Evolutionary conservation across 2,888 invertebrate genomes (phyloP).

Genomic region (Cordilura impudica): DNA sequence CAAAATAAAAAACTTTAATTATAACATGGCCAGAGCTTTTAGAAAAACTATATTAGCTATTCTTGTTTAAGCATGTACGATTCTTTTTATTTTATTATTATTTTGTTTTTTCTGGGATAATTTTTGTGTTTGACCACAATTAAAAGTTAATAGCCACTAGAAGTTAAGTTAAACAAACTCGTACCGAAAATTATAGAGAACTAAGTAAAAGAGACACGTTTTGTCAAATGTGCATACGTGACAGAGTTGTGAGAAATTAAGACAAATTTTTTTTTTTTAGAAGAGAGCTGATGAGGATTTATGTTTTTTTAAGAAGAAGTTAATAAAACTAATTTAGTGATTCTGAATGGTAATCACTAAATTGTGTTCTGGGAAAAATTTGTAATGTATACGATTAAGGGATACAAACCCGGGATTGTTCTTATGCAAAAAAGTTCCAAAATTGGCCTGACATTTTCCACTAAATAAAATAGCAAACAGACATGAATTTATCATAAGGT

Average conservation of each 20-base stretch:
- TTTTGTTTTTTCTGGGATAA: conserved; percentile 21
- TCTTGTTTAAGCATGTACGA: conserved; percentile 11
- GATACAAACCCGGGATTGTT: too few relatives aligned
- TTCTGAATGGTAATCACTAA: too few relatives aligned
- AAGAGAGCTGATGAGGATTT: conserved; percentile 8
- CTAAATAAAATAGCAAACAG: too few relatives aligned
- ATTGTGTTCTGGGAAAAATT: too few relatives aligned
- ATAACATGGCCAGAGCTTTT: conserved; percentile 41
- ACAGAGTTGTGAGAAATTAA: conserved; percentile 60
- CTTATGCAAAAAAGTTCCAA: too few relatives aligned
- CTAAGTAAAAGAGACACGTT: conserved; percentile 47
- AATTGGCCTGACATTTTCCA: too few relatives aligned
- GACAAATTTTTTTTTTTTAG: conserved; percentile 55
- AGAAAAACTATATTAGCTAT: conserved; percentile 2
- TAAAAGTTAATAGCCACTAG: conserved; percentile 63
- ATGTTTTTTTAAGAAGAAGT: too few relatives aligned
- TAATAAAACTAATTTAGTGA: too few relatives aligned
- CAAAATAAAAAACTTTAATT: conserved; percentile 24
- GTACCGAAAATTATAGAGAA: neutral
- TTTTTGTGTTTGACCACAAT: conserved; percentile 57
- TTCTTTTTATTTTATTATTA: too few relatives aligned
- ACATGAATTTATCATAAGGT: too few relatives aligned
- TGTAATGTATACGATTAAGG: too few relatives aligned
- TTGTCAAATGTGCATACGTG: conserved; percentile 59
- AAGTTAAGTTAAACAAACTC: conserved; percentile 47